phyloP scores from a whole-genome alignment of 2,113 vertebrate species.

The Noturus placidus region DNA sequence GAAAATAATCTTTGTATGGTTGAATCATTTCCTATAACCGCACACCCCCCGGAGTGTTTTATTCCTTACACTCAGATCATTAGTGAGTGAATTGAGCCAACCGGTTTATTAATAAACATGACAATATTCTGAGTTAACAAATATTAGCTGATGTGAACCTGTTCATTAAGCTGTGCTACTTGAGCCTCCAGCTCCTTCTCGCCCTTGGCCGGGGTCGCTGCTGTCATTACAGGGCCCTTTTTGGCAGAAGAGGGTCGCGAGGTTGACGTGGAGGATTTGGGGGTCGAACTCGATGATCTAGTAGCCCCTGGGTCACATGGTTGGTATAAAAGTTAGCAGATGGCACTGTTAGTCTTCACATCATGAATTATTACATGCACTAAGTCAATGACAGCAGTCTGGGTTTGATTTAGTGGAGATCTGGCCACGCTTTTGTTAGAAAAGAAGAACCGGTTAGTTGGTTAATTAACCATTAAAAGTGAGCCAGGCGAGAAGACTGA shows the following conservation, averaged over 20 bases:
- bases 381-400: constrained; percentile 13
- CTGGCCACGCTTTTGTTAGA: neutral
- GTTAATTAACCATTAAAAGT: constrained; percentile 24
- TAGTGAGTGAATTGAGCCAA: neutral
- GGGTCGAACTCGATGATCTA: constrained; percentile 81
- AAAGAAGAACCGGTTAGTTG: neutral
- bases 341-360: constrained; percentile 29
- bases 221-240: constrained; percentile 80
- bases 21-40: neutral
- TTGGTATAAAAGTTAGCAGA: constrained; percentile 36
- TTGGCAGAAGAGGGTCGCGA: constrained; percentile 97
- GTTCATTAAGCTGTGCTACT: constrained; percentile 92
- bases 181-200: constrained; percentile 98
- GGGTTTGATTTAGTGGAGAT: neutral
- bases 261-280: constrained; percentile 92
- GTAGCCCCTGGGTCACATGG: constrained; percentile 81
- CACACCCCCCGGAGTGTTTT: neutral
- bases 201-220: constrained; percentile 84
- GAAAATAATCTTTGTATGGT: neutral
- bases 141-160: constrained; percentile 70
- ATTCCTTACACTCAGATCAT: neutral
- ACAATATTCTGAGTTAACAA: constrained; percentile 1
- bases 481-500: constrained; percentile 55
- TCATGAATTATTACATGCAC: neutral
- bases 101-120: neutral